phyloP scores from a whole-genome alignment of 2,888 invertebrate genomes.

The Anagyrus pseudococci region DNA sequence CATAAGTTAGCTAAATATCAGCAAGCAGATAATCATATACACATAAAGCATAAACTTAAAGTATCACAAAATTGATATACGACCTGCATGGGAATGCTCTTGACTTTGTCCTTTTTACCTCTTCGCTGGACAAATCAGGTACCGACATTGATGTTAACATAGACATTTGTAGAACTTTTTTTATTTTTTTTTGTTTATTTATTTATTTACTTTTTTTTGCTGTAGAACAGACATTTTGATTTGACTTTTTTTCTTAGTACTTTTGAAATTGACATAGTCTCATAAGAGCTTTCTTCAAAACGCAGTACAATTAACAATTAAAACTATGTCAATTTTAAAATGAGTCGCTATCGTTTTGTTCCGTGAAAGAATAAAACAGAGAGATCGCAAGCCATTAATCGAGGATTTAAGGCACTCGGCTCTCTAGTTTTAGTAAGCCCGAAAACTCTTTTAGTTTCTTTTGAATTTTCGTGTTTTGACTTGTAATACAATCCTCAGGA shows the following conservation, averaged over 20 bases:
- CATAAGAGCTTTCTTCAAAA: conserved; percentile 15
- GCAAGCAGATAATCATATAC: too few relatives aligned
- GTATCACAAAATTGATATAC: conserved; percentile 12
- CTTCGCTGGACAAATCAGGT: conserved; percentile 21
- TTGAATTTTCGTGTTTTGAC: conserved; percentile 51
- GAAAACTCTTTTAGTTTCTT: not conserved
- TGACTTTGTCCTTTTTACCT: conserved; percentile 34
- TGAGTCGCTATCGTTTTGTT: too few relatives aligned
- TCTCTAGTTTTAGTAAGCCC: conserved; percentile 1
- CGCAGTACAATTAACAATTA: not conserved
- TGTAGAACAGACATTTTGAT: not conserved
- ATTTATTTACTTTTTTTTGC: conserved; percentile 6
- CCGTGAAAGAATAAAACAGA: too few relatives aligned
- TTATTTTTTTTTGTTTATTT: too few relatives aligned
- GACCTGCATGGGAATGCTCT: conserved; percentile 56
- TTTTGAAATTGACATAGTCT: not conserved
- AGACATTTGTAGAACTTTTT: conserved; percentile 12
- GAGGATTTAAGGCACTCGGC: conserved; percentile 9
- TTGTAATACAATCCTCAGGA: conserved; percentile 69
- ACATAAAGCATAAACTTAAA: too few relatives aligned
- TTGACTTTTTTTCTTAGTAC: not conserved
- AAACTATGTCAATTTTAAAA: not conserved
- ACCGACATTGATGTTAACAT: conserved; percentile 21
- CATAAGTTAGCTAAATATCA: too few relatives aligned
- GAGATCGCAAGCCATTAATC: too few relatives aligned